Evolutionary conservation across 2,113 vertebrate genomes (phyloP), one percentile per base, ranked within the genome.

Genomic region (Tringa solitaria): DNA sequence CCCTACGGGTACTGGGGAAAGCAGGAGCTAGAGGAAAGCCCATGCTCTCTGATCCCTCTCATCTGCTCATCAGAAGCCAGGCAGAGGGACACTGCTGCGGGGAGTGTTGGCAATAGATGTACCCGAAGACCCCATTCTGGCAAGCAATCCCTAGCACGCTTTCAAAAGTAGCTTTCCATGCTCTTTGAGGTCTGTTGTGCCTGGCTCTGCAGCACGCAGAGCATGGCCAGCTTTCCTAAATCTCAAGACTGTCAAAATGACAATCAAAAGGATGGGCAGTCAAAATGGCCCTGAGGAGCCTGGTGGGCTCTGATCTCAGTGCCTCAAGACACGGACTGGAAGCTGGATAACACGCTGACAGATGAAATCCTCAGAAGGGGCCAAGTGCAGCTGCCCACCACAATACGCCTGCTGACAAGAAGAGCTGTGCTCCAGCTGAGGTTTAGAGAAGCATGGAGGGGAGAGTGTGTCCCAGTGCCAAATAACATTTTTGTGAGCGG

Each of bases 281-380:
- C 50, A 72, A 79, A 87, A n/a, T 0, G 0, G 4, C 22, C 61
- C 69, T 1, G 11, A 79, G 43, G 30, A 88, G 23, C 75, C 41
- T 45, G 61, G 35, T 0, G 0, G 69, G 63, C 43, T 72, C 78
- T 82, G 65, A 32, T 39, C 30, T 56, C 54, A 8, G 16, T 1
- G 0, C 2, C 2, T 64, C 48, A 32, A 53, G 65, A 46, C 2
- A 6, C 37, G 70, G 37, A 3, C 51, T 85, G 65, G 60, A 65
- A 74, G 65, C 33, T 69, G 89, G 75, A 8, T 12, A 43, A 73
- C 43, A n/a, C 2, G 0, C 21, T 78, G 93, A 57, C 32, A 76
- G 73, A 43, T 37, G 7, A 82, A 48, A 41, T 9, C 24, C 57
- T 91, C 32, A 10, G 43, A 54, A 67, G 24, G 28, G 54, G 24